phyloP scores from a whole-genome alignment of 2,113 vertebrate genomes.

The Formicarius rufipectus region DNA sequence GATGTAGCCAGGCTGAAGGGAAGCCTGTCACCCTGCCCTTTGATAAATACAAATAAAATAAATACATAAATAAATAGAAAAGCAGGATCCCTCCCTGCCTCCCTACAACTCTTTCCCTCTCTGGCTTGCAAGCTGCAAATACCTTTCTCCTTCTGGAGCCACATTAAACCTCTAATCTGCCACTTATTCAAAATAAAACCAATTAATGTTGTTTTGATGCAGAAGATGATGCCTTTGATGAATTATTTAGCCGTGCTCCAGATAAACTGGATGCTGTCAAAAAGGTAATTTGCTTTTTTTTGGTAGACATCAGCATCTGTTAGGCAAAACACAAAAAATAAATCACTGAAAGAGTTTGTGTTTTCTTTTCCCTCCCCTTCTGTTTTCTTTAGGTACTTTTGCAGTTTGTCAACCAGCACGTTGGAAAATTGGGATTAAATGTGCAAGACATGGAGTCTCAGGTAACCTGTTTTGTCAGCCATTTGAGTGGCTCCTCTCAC shows the following conservation, averaged over 20 bases:
- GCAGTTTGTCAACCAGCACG: conserved; percentile 85
- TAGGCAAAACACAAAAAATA: background rate
- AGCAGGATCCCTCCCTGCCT: background rate
- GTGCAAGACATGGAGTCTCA: conserved; percentile 84
- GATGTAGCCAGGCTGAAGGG: background rate
- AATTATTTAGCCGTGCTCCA: conserved; percentile 82
- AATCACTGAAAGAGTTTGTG: background rate
- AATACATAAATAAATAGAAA: background rate
- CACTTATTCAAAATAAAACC: background rate
- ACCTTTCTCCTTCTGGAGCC: background rate
- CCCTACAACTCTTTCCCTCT: background rate
- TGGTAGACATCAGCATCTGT: background rate
- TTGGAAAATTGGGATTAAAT: conserved; percentile 81
- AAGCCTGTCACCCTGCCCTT: background rate
- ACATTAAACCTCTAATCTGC: background rate
- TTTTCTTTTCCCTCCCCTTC: background rate
- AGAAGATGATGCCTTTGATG: conserved; percentile 82
- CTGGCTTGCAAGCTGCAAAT: background rate
- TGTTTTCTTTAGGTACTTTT: conserved; percentile 80
- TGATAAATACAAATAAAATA: background rate
- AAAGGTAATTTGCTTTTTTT: conserved; percentile 77
- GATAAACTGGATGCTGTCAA: conserved; percentile 85
- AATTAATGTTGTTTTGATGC: conserved; percentile 52
- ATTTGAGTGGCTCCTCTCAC: background rate
- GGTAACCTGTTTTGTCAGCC: conserved; percentile 66